Base-by-base conservation (phyloP, 2,797 vertebrate genomes). In the Enoplosus armatus region DNA sequence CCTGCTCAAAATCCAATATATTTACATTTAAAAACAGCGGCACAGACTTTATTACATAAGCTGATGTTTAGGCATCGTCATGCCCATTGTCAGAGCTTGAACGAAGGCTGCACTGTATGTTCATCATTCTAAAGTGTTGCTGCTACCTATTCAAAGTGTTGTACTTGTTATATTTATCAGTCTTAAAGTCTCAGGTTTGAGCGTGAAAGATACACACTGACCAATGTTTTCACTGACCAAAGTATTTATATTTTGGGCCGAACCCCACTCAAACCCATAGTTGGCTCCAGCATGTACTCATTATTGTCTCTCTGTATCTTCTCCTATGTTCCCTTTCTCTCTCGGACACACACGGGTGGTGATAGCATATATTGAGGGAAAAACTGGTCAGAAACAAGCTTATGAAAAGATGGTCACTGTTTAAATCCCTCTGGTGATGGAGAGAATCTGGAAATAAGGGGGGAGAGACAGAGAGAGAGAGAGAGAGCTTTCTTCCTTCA, bases 401-500 rank as follows among this genome's bases (percentile, higher is more conserved):
- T 29, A 15, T 72, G 50, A 81, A 67, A 68, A 78, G 51, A 69
- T 61, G 60, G 69, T 56, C 51, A 3, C 35, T 73, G 39, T 65
- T 64, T 79, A 61, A 69, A 79, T 79, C 66, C 56, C 58, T 50
- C 0, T 6, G 58, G 50, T 75, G 43, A 76, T 29, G 66, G 55
- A 51, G 54, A 16, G n/a, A 81, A 78, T 80, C 55, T 74, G 67
- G 68, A 45, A 77, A 79, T 74, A 77, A 51, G 41, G 14, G 27
- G 29, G 62, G 22, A 64, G 37, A 80, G 3, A 65, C 12, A 65
- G 33, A n/a, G n/a, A n/a, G n/a, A n/a, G 2, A 64, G 18, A 64
- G 39, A 80, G 54, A 58, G 29, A 47, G 31, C 35, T 54, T 79
- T 65, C 41, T 63, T 48, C 9, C 62, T 70, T 66, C 50, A 74